These are phyloP conservation scores for Corvus hawaiiensis DNA, from an alignment of 2,113 vertebrate species.

Conservation along the genomic window DNA sequence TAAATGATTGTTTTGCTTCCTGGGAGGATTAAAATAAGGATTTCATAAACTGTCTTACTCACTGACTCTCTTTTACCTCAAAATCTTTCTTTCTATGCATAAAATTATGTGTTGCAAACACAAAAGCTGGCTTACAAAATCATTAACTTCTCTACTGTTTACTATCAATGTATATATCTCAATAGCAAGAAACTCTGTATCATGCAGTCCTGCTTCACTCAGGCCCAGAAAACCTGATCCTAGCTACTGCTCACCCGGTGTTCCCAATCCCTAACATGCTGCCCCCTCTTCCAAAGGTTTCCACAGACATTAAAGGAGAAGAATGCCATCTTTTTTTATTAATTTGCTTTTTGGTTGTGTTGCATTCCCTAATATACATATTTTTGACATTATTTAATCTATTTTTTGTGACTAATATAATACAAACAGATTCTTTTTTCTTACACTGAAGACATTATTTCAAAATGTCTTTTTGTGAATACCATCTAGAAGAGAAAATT, in stretches of 20 bases:
- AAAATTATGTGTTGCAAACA: neutral
- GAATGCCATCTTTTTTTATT: neutral
- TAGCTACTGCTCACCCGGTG: neutral
- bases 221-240: neutral
- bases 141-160: constrained; percentile 3
- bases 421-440: neutral
- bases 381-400: neutral
- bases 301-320: neutral
- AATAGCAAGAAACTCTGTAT: neutral
- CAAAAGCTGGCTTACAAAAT: constrained; percentile 18
- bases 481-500: neutral
- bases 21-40: constrained; percentile 58
- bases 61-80: constrained; percentile 4
- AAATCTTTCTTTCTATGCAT: neutral
- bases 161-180: neutral
- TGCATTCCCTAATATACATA: neutral
- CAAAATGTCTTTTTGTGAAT: neutral
- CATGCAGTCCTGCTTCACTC: neutral
- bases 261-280: neutral
- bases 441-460: neutral
- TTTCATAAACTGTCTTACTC: constrained; percentile 33
- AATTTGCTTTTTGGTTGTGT: neutral
- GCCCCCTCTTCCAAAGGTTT: neutral
- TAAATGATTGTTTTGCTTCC: constrained; percentile 42
- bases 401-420: neutral